Percentiles rank a stretch among this genome's conserved stretches.
phyloP scores from a whole-genome alignment of 2,888 invertebrate genomes.

The Sphaerophoria rueppellii region DNA sequence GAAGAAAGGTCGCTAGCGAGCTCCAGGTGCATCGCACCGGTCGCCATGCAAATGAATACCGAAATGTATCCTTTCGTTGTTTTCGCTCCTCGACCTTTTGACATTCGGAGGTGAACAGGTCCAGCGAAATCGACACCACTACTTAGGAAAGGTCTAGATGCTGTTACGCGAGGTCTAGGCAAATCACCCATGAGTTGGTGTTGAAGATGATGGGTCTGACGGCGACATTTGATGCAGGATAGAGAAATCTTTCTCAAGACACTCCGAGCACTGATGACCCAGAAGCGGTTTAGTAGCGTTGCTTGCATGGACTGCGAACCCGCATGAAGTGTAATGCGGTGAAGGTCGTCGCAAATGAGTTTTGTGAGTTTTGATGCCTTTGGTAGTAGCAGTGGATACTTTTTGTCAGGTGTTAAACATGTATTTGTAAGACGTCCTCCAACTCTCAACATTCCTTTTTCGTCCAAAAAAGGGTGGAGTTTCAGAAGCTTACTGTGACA shows the following conservation, averaged over 20 bases:
- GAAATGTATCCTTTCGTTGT: constrained; percentile 10
- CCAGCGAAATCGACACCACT: constrained; percentile 13
- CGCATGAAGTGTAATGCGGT: constrained; percentile 6
- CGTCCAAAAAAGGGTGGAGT: constrained; percentile 31
- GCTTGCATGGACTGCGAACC: constrained; percentile 22
- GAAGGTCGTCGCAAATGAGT: constrained; percentile 15
- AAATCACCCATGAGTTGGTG: constrained; percentile 1
- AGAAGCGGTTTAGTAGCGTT: background rate
- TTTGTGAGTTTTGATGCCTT: constrained; percentile 7
- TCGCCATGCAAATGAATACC: constrained; percentile 36
- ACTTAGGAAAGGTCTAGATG: constrained; percentile 7
- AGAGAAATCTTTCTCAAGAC: background rate
- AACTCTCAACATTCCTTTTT: constrained; percentile 18
- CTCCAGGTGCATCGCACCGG: constrained; percentile 45
- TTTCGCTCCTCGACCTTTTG: constrained; percentile 31
- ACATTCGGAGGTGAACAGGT: constrained; percentile 15
- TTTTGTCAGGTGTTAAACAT: constrained; percentile 19
- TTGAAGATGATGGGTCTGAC: background rate
- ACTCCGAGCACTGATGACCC: background rate
- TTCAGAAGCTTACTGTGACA: background rate
- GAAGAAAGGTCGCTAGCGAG: constrained; percentile 29
- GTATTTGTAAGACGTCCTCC: constrained; percentile 43
- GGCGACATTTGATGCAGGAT: background rate
- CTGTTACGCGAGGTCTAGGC: background rate
- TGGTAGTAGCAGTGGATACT: constrained; percentile 33